These are phyloP conservation scores for Eupithecia centaureata DNA, from an alignment of 2,888 invertebrate genomes.

Conservation along the genomic window DNA sequence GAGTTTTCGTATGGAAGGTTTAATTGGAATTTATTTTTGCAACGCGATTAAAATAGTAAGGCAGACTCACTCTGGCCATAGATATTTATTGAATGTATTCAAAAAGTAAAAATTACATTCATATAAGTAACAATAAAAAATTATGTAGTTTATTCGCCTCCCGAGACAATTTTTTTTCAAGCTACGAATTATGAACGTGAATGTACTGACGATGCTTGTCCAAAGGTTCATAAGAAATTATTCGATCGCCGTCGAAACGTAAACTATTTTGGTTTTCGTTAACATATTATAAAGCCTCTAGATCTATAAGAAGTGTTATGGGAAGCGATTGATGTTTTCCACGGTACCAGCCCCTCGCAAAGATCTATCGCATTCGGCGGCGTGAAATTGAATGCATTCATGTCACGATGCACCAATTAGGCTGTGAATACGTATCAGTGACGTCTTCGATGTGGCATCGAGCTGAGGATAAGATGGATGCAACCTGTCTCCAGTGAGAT, in stretches of 20 bases:
- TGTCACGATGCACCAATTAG: constrained; percentile 32
- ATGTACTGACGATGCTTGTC: too few species aligned
- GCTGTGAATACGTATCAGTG: constrained; percentile 28
- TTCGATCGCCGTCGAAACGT: too few species aligned
- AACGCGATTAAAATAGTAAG: neutral
- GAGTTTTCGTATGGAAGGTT: constrained; percentile 2
- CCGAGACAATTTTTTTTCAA: too few species aligned
- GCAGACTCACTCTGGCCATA: neutral
- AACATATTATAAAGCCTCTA: too few species aligned
- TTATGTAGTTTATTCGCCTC: too few species aligned
- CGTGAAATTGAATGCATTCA: constrained; percentile 36
- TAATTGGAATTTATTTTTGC: constrained; percentile 17
- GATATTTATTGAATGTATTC: neutral
- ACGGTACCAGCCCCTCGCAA: neutral
- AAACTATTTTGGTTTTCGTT: too few species aligned
- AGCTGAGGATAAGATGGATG: constrained; percentile 16
- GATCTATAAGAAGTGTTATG: too few species aligned
- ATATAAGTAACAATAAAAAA: too few species aligned
- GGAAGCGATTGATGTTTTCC: neutral
- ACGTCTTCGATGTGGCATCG: constrained; percentile 14
- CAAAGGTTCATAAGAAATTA: too few species aligned
- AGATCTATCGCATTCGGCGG: constrained; percentile 31
- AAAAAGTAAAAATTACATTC: neutral
- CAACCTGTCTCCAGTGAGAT: constrained; percentile 5
- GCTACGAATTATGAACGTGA: too few species aligned